Percentiles rank a stretch among this genome's conserved stretches.
Conservation (phyloP, 2,888 invertebrate genomes). For the Hanleya hanleyi region DNA sequence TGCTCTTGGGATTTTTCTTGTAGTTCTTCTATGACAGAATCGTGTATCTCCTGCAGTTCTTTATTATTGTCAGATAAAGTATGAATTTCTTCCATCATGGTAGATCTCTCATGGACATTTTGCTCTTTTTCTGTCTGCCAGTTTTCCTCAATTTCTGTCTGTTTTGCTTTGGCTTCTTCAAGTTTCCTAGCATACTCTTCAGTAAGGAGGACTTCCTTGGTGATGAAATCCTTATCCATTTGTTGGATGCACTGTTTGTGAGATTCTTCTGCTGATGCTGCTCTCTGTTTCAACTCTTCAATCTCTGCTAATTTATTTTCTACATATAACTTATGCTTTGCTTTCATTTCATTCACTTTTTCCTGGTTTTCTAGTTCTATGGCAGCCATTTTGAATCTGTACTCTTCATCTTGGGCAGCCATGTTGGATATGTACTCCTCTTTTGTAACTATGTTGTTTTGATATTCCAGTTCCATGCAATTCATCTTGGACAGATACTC, state of each 20-base stretch:
- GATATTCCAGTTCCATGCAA: neutral
- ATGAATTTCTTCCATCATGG: neutral
- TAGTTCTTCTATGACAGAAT: neutral
- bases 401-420: neutral
- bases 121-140: neutral
- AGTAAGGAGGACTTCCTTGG: neutral
- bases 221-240: neutral
- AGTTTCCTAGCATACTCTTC: neutral
- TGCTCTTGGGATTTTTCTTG: neutral
- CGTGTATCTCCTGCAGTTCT: neutral
- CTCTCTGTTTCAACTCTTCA: neutral
- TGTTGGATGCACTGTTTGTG: neutral
- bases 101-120: too few relatives aligned
- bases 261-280: neutral
- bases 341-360: neutral
- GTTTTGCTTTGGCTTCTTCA: neutral
- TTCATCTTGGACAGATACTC: neutral
- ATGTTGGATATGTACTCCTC: neutral
- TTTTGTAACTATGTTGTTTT: neutral
- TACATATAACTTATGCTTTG: neutral
- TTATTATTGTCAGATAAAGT: neutral
- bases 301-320: neutral
- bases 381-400: neutral
- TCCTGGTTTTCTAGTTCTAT: neutral
- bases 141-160: neutral